Evolutionary conservation across 2,888 invertebrate genomes (phyloP).

Genomic region (Leucophenga maculata): DNA sequence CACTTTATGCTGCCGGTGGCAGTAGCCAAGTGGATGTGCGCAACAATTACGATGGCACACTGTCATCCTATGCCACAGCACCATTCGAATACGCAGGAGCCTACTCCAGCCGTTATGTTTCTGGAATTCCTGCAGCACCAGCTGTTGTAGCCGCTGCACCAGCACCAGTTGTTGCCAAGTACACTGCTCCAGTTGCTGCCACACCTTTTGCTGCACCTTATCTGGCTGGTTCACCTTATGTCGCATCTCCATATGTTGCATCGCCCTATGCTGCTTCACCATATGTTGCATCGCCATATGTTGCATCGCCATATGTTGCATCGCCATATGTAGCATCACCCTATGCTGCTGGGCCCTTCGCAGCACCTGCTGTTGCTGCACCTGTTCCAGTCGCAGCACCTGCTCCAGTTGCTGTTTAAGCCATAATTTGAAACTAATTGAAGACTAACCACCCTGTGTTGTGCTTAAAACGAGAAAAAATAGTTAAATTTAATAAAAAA

Average conservation of each 20-base stretch:
- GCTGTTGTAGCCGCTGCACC: slow-evolving; percentile 42
- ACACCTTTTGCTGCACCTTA: slow-evolving; percentile 34
- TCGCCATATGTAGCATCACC: slow-evolving; percentile 16
- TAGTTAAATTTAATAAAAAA: too few species aligned
- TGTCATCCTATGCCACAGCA: slow-evolving; percentile 67
- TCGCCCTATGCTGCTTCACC: slow-evolving; percentile 40
- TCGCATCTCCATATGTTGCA: slow-evolving; percentile 50
- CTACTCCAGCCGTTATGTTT: slow-evolving; percentile 63
- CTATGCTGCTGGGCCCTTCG: slow-evolving; percentile 38
- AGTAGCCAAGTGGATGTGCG: slow-evolving; percentile 68
- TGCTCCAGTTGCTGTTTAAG: slow-evolving; percentile 30
- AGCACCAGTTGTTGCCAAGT: slow-evolving; percentile 36
- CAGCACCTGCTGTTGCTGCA: slow-evolving; percentile 32
- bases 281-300: slow-evolving; percentile 23
- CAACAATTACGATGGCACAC: slow-evolving; percentile 65
- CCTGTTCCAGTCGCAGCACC: too few species aligned
- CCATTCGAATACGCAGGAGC: slow-evolving; percentile 65
- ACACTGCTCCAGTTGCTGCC: slow-evolving; percentile 41
- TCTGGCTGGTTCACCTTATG: slow-evolving; percentile 33
- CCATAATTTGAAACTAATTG: neutral
- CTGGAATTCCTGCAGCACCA: slow-evolving; percentile 57
- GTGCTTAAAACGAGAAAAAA: too few species aligned
- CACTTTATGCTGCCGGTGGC: slow-evolving; percentile 65
- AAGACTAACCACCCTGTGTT: too few species aligned
- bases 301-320: slow-evolving; percentile 51